phyloP scores from a whole-genome alignment of 1,140 invertebrate species.

The Papilio polyxenes region DNA sequence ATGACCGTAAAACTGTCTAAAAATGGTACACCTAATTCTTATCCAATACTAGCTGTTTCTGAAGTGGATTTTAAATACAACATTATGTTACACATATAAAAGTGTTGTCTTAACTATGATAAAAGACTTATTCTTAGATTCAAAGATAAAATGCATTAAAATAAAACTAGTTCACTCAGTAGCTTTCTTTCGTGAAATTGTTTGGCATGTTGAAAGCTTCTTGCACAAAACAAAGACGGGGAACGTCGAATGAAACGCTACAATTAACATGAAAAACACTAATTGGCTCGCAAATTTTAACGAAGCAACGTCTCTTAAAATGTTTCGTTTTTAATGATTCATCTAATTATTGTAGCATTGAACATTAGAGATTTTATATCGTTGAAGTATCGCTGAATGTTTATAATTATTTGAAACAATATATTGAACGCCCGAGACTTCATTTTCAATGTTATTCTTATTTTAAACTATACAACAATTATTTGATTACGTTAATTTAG shows the following conservation, averaged over 20 bases:
- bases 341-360: not conserved
- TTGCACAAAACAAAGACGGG: constrained; percentile 3
- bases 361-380: not conserved
- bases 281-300: constrained; percentile 29
- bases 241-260: constrained; percentile 24
- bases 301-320: constrained; percentile 19
- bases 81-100: too few relatives aligned
- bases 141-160: constrained; percentile 18
- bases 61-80: too few relatives aligned
- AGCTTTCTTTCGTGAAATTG: constrained; percentile 23
- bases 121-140: not conserved
- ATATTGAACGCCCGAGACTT: too few relatives aligned
- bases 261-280: constrained; percentile 35
- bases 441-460: too few relatives aligned
- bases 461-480: too few relatives aligned
- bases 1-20: too few relatives aligned
- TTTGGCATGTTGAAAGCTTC: constrained; percentile 21
- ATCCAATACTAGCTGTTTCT: too few relatives aligned
- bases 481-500: too few relatives aligned
- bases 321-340: not conserved
- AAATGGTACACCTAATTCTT: too few relatives aligned
- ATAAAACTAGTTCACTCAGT: constrained; percentile 1
- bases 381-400: too few relatives aligned
- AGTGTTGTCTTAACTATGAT: not conserved
- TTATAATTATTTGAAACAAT: too few relatives aligned